Evolutionary conservation across 2,888 invertebrate species (phyloP).

Genomic region (Scaeva pyrastri): DNA sequence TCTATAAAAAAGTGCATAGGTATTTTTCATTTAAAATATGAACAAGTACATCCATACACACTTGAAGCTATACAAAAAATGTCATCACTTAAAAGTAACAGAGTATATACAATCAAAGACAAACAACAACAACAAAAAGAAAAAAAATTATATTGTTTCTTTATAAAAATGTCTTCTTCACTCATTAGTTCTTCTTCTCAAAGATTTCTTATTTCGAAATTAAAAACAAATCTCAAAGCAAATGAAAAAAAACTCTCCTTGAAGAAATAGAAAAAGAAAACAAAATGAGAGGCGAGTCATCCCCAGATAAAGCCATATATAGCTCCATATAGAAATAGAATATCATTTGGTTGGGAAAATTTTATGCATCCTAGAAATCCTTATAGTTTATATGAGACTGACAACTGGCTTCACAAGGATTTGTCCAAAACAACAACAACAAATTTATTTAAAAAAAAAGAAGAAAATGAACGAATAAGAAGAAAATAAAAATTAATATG

Average conservation of each 20-base stretch:
- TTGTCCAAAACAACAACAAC: slow-evolving; percentile 65
- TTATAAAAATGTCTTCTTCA: slow-evolving; percentile 31
- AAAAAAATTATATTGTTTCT: background rate
- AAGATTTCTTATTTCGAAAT: slow-evolving; percentile 64
- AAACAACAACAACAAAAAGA: background rate
- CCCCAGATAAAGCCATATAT: background rate
- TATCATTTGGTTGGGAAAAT: slow-evolving; percentile 11
- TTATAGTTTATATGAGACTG: slow-evolving; percentile 57
- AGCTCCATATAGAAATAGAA: background rate
- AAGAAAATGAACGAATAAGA: slow-evolving; percentile 38
- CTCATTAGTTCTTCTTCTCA: slow-evolving; percentile 52
- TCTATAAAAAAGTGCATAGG: too few relatives aligned
- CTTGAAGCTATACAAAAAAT: background rate
- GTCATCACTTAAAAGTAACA: slow-evolving; percentile 41
- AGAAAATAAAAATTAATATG: slow-evolving; percentile 75
- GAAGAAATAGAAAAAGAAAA: background rate
- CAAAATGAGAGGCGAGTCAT: background rate
- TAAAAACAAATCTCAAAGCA: slow-evolving; percentile 73
- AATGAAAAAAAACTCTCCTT: slow-evolving; percentile 30
- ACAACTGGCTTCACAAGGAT: slow-evolving; percentile 70
- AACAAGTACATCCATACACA: background rate
- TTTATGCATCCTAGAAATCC: slow-evolving; percentile 51
- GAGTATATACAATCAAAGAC: slow-evolving; percentile 65
- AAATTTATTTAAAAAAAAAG: slow-evolving; percentile 33
- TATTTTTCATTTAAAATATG: too few relatives aligned